Evolutionary conservation across 2,113 vertebrate species (phyloP).

Genomic region (Ammodytes marinus): DNA sequence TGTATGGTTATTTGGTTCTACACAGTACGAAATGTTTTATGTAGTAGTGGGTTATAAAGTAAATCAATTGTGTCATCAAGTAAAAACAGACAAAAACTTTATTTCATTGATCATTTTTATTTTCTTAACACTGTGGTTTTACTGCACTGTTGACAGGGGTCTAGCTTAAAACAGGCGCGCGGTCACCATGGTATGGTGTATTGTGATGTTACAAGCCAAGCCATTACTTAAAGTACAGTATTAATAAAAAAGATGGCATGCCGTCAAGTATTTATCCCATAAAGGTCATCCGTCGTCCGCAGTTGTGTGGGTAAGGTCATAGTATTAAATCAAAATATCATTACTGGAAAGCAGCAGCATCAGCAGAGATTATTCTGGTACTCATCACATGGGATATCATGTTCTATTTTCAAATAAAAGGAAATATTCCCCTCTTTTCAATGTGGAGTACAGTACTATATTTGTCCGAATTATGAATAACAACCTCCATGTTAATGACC

Average conservation of each 20-base stretch:
- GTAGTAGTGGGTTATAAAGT: background rate
- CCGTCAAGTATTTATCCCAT: constrained; percentile 19
- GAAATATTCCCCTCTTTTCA: background rate
- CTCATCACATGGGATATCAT: constrained; percentile 29
- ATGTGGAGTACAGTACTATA: background rate
- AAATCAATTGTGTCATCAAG: background rate
- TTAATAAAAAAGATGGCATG: constrained; percentile 46
- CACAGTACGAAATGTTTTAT: background rate
- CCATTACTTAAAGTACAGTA: constrained; percentile 35
- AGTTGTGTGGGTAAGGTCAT: constrained; percentile 2
- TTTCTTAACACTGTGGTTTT: background rate
- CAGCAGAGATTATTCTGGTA: constrained; percentile 37
- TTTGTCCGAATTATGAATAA: background rate
- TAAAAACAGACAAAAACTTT: background rate
- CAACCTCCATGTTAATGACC: background rate
- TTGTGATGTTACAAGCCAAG: constrained; percentile 24
- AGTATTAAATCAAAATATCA: constrained; percentile 35
- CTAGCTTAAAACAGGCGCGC: constrained; percentile 5
- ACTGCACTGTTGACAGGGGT: background rate
- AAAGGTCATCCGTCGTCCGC: constrained; percentile 33
- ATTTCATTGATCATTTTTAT: too few species aligned
- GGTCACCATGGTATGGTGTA: background rate
- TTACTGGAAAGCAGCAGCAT: constrained; percentile 9
- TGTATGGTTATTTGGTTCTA: too few species aligned
- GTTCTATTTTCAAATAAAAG: constrained; percentile 11